A percentile compares a stretch with the other conserved stretches of the same genome.
Conservation (phyloP, 1,140 invertebrate genomes). For the Drosophila seguyi region DNA sequence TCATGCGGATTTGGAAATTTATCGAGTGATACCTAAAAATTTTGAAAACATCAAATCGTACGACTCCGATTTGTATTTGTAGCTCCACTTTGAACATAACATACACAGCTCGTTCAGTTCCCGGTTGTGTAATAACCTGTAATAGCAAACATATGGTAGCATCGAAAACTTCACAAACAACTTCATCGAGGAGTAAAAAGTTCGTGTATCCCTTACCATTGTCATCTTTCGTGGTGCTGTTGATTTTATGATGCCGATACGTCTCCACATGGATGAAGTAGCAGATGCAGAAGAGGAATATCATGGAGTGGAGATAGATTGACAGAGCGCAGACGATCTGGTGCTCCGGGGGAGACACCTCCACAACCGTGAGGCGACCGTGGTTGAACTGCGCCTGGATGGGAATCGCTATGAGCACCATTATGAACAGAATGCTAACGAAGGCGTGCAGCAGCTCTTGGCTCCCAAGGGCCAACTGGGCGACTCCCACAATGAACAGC, state of each 20-base stretch:
- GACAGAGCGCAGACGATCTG: conserved; percentile 33
- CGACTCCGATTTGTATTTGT: not conserved
- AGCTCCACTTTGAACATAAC: not conserved
- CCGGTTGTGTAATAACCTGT: not conserved
- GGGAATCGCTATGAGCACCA: conserved; percentile 42
- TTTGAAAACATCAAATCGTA: not conserved
- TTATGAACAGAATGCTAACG: conserved; percentile 29
- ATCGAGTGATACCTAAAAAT: too few species aligned
- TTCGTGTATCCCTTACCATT: not conserved
- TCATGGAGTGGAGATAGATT: conserved; percentile 31
- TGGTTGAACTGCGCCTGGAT: conserved; percentile 54
- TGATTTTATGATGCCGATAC: fast-evolving
- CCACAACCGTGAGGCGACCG: conserved; percentile 9
- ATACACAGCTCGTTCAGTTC: not conserved
- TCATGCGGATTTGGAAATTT: not conserved
- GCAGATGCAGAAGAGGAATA: conserved; percentile 37
- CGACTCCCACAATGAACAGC: conserved; percentile 9
- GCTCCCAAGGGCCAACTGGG: conserved; percentile 9
- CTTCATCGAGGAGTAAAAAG: not conserved
- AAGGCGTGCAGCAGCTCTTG: conserved; percentile 11
- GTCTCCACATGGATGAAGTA: conserved; percentile 23
- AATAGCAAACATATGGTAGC: not conserved
- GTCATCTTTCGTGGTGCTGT: not conserved
- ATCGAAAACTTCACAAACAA: too few species aligned
- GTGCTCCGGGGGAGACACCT: conserved; percentile 18